Evolutionary conservation across 2,797 vertebrate genomes (phyloP).

Genomic region (Schizopygopsis pylzovi): DNA sequence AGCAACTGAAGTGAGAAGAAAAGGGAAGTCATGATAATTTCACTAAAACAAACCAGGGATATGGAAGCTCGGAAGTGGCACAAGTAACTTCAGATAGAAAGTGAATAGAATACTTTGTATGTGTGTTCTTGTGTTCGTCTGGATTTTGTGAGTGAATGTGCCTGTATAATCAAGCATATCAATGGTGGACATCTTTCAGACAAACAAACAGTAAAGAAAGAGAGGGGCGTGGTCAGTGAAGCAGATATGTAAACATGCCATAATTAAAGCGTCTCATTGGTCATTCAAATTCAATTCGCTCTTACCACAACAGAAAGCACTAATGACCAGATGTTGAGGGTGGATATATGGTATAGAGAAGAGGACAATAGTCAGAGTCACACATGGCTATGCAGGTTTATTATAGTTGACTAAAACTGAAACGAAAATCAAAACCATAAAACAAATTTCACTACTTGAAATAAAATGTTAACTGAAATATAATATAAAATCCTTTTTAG

Average conservation of each 20-base stretch:
- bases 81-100: background rate
- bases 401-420: background rate
- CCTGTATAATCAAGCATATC: slow-evolving; percentile 31
- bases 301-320: slow-evolving; percentile 2
- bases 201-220: slow-evolving; percentile 39
- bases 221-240: slow-evolving; percentile 23
- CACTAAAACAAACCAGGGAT: slow-evolving; percentile 49
- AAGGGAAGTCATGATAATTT: slow-evolving; percentile 47
- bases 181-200: slow-evolving; percentile 25
- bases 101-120: background rate
- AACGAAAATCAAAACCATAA: no score
- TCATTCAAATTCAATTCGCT: slow-evolving; percentile 17
- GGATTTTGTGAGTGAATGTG: slow-evolving; percentile 18
- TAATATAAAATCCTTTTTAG: no score
- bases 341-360: background rate
- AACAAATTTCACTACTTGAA: no score
- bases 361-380: background rate
- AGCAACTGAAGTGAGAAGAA: slow-evolving; percentile 39
- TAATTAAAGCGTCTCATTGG: slow-evolving; percentile 47
- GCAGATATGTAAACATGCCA: slow-evolving; percentile 29
- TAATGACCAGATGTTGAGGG: slow-evolving; percentile 21
- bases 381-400: background rate
- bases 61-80: slow-evolving; percentile 36
- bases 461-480: no score
- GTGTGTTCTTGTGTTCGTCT: slow-evolving; percentile 29